phyloP scores from a whole-genome alignment of 2,797 vertebrate genomes.

The Acanthurus leucopareius region DNA sequence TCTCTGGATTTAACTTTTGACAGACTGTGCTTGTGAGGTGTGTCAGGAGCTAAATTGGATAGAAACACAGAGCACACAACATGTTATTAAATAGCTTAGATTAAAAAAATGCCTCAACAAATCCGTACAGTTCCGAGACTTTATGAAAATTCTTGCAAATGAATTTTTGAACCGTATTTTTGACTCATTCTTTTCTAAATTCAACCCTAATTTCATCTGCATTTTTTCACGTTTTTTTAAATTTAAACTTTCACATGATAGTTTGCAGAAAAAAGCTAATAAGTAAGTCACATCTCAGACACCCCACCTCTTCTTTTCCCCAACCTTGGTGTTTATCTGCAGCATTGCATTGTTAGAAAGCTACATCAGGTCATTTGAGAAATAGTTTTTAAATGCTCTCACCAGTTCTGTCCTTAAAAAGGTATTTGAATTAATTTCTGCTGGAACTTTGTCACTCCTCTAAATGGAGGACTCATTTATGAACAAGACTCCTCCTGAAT shows the following conservation, averaged over 20 bases:
- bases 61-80: background rate
- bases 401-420: background rate
- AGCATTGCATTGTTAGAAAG: too few species aligned
- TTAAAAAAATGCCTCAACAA: background rate
- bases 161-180: background rate
- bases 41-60: slow-evolving; percentile 17
- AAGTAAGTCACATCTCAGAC: too few species aligned
- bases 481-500: slow-evolving; percentile 6
- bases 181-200: background rate
- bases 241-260: too few species aligned
- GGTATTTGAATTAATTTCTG: background rate
- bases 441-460: background rate
- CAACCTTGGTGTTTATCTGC: too few species aligned
- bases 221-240: too few species aligned
- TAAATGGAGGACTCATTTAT: background rate
- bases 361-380: too few species aligned
- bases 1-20: slow-evolving; percentile 39
- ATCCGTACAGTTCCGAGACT: background rate
- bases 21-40: slow-evolving; percentile 34
- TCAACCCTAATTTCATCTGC: background rate
- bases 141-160: background rate
- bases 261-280: too few species aligned
- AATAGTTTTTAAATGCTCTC: background rate
- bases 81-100: slow-evolving; percentile 6
- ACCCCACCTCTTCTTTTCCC: too few species aligned